Percentiles rank a stretch among this genome's conserved stretches.
These are phyloP conservation scores for Baccha elongata DNA, from an alignment of 2,888 invertebrate genomes.

Conservation along the genomic window DNA sequence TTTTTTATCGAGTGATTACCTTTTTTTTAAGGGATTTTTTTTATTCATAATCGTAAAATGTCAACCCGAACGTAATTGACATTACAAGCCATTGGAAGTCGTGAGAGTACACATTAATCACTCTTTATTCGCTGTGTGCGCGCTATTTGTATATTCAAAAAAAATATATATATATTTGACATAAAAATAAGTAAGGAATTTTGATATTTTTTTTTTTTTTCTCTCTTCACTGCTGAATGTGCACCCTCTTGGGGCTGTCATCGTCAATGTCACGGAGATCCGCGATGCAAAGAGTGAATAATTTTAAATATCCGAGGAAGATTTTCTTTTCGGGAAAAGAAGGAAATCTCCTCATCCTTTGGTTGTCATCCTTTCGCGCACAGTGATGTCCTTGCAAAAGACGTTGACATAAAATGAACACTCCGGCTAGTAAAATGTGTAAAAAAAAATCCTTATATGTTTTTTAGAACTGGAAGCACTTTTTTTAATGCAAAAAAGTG, in stretches of 20 bases:
- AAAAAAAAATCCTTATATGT: slow-evolving; percentile 35
- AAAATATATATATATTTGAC: too few species aligned
- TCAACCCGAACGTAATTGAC: slow-evolving; percentile 64
- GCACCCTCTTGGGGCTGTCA: slow-evolving; percentile 54
- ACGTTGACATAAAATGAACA: slow-evolving; percentile 34
- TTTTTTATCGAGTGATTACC: slow-evolving; percentile 30
- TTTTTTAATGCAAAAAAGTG: slow-evolving; percentile 29
- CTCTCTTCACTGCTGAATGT: slow-evolving; percentile 17
- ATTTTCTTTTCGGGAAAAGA: slow-evolving; percentile 20
- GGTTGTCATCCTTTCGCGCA: slow-evolving; percentile 20
- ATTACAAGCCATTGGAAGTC: slow-evolving; percentile 55
- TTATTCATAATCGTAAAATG: slow-evolving; percentile 53
- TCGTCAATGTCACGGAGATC: slow-evolving; percentile 63
- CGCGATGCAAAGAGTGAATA: slow-evolving; percentile 56
- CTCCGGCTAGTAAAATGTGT: slow-evolving; percentile 29
- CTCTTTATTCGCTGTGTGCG: slow-evolving; percentile 41
- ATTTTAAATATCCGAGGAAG: slow-evolving; percentile 54
- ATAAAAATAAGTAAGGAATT: slow-evolving; percentile 14
- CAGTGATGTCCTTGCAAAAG: slow-evolving; percentile 33
- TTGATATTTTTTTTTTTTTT: slow-evolving; percentile 4
- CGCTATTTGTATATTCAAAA: slow-evolving; percentile 22
- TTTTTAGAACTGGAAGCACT: slow-evolving; percentile 33
- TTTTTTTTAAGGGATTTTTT: slow-evolving; percentile 15
- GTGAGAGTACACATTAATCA: slow-evolving; percentile 59
- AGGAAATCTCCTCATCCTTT: slow-evolving; percentile 6